Evolutionary conservation across 2,113 vertebrate genomes (phyloP).

Genomic region (Callipepla squamata): DNA sequence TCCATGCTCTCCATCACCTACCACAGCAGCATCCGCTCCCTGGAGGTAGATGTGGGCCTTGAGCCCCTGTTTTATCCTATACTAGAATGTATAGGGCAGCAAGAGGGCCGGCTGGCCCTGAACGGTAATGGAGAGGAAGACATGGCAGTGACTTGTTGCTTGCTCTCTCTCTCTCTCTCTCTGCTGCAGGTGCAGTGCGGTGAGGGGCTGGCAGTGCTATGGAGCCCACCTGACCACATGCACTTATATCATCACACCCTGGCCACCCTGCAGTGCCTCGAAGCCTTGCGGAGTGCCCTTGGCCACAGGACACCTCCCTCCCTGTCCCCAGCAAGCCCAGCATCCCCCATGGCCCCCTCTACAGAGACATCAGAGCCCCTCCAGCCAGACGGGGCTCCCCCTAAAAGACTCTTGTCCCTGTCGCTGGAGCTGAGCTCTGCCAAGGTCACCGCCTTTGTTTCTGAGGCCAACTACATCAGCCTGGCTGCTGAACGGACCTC

Average conservation of each 20-base stretch:
- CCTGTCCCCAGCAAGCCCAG: background rate
- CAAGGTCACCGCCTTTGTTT: conserved; percentile 85
- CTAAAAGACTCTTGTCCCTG: conserved; percentile 75
- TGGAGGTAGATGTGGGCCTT: conserved; percentile 82
- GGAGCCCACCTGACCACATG: conserved; percentile 94
- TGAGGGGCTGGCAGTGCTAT: conserved; percentile 83
- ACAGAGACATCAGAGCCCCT: background rate
- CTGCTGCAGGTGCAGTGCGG: conserved; percentile 83
- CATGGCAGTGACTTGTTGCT: background rate
- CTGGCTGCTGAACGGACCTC: conserved; percentile 81
- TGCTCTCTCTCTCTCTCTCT: background rate
- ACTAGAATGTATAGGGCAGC: background rate
- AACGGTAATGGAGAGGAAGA: background rate
- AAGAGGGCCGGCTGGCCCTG: fast-evolving
- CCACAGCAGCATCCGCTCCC: conserved; percentile 83
- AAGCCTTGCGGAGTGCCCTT: conserved; percentile 51
- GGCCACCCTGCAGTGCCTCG: conserved; percentile 82
- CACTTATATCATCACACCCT: conserved; percentile 90
- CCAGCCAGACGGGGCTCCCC: conserved; percentile 12
- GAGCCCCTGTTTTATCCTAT: background rate
- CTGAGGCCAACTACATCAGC: conserved; percentile 85
- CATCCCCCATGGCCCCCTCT: background rate
- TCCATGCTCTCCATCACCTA: conserved; percentile 83
- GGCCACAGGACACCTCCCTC: background rate
- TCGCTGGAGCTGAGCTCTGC: conserved; percentile 84